These are phyloP conservation scores for Pachypeltis micranthus DNA, from an alignment of 1,140 invertebrate species.

Conservation along the genomic window DNA sequence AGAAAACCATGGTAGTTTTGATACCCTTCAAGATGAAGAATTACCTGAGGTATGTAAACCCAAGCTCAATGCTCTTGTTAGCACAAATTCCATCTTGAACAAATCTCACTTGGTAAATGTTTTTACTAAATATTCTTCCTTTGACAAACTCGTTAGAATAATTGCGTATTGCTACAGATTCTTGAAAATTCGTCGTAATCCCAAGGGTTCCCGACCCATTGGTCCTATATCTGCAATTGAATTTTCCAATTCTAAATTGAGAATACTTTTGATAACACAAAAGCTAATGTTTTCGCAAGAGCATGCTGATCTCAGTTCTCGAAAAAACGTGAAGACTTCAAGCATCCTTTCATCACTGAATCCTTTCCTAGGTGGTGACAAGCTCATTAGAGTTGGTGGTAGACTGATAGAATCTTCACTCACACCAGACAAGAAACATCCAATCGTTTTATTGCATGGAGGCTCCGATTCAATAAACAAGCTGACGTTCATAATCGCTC, in stretches of 20 bases:
- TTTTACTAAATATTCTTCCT: neutral
- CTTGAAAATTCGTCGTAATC: neutral
- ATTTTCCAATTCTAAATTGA: neutral
- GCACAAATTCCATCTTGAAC: no score
- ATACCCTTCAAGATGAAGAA: no score
- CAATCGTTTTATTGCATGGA: conserved; percentile 32
- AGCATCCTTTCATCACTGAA: neutral
- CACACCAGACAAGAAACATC: conserved; percentile 32
- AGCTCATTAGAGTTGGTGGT: conserved; percentile 19
- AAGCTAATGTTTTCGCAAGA: neutral
- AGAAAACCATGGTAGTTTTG: no score
- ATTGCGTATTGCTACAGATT: neutral
- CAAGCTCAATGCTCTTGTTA: no score
- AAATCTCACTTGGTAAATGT: no score
- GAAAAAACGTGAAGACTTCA: neutral
- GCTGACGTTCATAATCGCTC: conserved; percentile 28
- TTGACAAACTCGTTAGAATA: neutral
- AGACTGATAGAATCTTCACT: neutral
- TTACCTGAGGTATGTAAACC: no score
- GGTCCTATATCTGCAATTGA: neutral
- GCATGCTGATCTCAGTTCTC: neutral
- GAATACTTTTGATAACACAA: neutral
- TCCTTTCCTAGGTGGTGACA: conserved; percentile 14
- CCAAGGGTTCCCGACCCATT: neutral
- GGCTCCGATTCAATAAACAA: conserved; percentile 28